Conservation (phyloP, 2,113 vertebrate species). For the Phylloscopus trochiloides region DNA sequence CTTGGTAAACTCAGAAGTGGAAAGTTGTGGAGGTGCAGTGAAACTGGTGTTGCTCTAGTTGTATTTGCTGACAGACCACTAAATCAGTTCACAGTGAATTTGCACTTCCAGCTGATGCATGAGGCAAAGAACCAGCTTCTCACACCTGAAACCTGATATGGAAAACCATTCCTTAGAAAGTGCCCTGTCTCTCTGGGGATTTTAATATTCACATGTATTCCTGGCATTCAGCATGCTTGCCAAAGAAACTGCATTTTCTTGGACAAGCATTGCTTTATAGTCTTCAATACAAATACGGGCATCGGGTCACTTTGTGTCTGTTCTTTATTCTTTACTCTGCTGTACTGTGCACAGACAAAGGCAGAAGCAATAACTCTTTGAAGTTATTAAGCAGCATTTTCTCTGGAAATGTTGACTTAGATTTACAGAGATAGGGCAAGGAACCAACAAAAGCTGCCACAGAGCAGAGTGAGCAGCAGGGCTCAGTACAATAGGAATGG, state of each 20-base stretch:
- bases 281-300: neutral
- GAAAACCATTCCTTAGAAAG: neutral
- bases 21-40: neutral
- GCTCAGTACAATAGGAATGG: neutral
- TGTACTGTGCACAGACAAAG: neutral
- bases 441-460: conserved; percentile 3
- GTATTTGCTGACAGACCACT: neutral
- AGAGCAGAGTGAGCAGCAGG: neutral
- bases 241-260: conserved; percentile 6
- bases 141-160: neutral
- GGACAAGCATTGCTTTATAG: neutral
- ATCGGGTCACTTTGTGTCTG: neutral
- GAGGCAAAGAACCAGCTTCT: neutral
- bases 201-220: neutral
- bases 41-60: neutral
- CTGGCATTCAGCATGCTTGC: neutral
- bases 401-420: conserved; percentile 24
- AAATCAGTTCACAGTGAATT: neutral
- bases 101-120: neutral
- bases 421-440: neutral
- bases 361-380: conserved; percentile 26
- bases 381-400: conserved; percentile 37
- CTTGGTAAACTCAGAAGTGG: neutral
- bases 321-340: neutral
- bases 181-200: neutral